These are phyloP conservation scores for Julus scanicus DNA, from an alignment of 2,888 invertebrate species.

Conservation along the genomic window DNA sequence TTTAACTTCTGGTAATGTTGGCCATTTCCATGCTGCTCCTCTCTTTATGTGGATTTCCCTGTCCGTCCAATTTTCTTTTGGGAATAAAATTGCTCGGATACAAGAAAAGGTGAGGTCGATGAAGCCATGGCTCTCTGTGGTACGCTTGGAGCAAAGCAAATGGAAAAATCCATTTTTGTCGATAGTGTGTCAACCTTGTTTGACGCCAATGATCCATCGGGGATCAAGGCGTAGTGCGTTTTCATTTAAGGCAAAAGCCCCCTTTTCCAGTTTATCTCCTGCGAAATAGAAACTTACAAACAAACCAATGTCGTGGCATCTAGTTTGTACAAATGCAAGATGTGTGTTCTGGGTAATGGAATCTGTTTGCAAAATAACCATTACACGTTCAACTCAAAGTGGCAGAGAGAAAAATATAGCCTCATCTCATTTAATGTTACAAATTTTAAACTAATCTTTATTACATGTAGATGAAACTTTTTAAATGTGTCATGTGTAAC, in stretches of 20 bases:
- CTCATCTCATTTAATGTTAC: too few species aligned
- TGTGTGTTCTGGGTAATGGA: too few species aligned
- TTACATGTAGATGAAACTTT: too few species aligned
- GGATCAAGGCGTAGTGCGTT: conserved; percentile 44
- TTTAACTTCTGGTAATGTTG: conserved; percentile 35
- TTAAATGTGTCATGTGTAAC: too few species aligned
- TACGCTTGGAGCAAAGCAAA: conserved; percentile 14
- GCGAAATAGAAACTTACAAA: background rate
- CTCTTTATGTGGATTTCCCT: conserved; percentile 34
- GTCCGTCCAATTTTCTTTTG: conserved; percentile 43
- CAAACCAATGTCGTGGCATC: background rate
- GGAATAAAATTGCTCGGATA: conserved; percentile 9
- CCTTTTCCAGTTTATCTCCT: background rate
- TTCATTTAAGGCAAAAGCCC: conserved; percentile 37
- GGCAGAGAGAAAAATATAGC: too few species aligned
- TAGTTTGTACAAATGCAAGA: background rate
- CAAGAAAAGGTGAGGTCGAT: conserved; percentile 47
- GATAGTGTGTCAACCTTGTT: conserved; percentile 45
- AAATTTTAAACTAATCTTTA: too few species aligned
- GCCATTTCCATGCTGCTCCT: conserved; percentile 36
- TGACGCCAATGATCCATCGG: conserved; percentile 40
- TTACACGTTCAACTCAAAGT: too few species aligned
- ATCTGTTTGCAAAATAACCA: too few species aligned
- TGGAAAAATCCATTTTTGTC: conserved; percentile 47
- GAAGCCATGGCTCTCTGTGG: conserved; percentile 30